Evolutionary conservation across 2,888 invertebrate species (phyloP).

Genomic region (Campoletis raptor): DNA sequence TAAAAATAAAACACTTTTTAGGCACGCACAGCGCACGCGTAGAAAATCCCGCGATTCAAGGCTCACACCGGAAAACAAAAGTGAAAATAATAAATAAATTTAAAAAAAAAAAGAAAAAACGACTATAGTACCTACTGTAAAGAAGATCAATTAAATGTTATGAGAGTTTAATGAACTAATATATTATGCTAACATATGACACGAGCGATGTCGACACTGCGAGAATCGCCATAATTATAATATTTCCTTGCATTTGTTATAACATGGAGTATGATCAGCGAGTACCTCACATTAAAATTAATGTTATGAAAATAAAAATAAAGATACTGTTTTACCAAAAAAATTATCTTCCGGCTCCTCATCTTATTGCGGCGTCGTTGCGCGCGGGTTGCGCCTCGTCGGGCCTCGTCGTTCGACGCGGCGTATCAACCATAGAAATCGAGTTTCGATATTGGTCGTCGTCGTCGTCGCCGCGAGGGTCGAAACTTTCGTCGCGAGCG

Average conservation of each 20-base stretch:
- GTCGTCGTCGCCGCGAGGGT: too few relatives aligned
- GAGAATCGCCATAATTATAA: constrained; percentile 59
- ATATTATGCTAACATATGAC: constrained; percentile 41
- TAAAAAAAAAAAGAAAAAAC: constrained; percentile 18
- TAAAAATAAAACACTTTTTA: constrained; percentile 56
- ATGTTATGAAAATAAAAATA: constrained; percentile 72
- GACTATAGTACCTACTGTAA: constrained; percentile 68
- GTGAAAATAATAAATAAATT: constrained; percentile 17
- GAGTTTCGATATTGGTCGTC: too few relatives aligned
- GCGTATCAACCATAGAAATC: too few relatives aligned
- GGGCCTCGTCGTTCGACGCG: too few relatives aligned
- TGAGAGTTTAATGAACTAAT: constrained; percentile 60
- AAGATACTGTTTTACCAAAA: constrained; percentile 62
- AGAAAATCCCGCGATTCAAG: constrained; percentile 47
- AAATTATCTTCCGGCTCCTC: neutral
- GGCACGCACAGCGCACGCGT: constrained; percentile 67
- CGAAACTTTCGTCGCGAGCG: too few relatives aligned
- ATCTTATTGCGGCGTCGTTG: too few relatives aligned
- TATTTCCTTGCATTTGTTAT: constrained; percentile 72
- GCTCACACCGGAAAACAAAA: constrained; percentile 44
- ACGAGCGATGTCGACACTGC: constrained; percentile 64
- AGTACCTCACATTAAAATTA: constrained; percentile 70
- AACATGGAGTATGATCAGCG: constrained; percentile 66
- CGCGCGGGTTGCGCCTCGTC: too few relatives aligned
- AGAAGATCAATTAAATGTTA: constrained; percentile 69